phyloP scores from a whole-genome alignment of 2,113 vertebrate genomes.

The Trogon surrucura region DNA sequence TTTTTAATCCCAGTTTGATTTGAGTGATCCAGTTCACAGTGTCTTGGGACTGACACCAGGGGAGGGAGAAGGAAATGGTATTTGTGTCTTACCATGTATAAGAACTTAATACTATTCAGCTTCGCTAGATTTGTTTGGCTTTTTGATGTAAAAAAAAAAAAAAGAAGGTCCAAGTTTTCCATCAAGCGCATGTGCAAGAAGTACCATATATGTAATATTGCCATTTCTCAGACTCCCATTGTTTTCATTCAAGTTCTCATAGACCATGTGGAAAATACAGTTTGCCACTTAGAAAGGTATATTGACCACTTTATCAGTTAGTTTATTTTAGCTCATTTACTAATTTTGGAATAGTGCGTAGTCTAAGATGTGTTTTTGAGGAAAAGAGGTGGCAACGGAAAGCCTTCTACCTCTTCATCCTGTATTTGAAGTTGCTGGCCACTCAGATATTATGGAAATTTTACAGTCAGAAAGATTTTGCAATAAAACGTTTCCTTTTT shows the following conservation, averaged over 20 bases:
- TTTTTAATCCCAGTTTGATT: constrained; percentile 34
- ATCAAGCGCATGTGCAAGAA: neutral
- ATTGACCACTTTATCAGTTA: neutral
- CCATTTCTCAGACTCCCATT: neutral
- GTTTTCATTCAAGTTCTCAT: neutral
- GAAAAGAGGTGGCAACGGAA: neutral
- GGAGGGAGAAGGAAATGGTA: neutral
- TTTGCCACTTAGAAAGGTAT: neutral
- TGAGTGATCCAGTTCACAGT: neutral
- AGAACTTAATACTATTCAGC: neutral
- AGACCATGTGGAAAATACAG: neutral
- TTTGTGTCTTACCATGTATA: neutral
- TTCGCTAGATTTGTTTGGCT: neutral
- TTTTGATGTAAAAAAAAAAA: neutral
- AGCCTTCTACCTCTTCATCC: neutral
- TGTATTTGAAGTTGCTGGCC: neutral
- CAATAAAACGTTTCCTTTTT: constrained; percentile 21
- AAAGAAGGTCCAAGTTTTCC: neutral
- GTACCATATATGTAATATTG: neutral
- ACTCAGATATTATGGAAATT: neutral
- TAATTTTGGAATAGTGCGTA: neutral
- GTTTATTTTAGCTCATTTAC: neutral
- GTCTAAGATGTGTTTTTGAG: neutral
- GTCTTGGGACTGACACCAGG: neutral
- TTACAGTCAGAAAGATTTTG: neutral